Percentiles rank a stretch among this genome's conserved stretches.
Evolutionary conservation across 2,113 vertebrate species (phyloP).

Genomic region (Acinonyx jubatus): DNA sequence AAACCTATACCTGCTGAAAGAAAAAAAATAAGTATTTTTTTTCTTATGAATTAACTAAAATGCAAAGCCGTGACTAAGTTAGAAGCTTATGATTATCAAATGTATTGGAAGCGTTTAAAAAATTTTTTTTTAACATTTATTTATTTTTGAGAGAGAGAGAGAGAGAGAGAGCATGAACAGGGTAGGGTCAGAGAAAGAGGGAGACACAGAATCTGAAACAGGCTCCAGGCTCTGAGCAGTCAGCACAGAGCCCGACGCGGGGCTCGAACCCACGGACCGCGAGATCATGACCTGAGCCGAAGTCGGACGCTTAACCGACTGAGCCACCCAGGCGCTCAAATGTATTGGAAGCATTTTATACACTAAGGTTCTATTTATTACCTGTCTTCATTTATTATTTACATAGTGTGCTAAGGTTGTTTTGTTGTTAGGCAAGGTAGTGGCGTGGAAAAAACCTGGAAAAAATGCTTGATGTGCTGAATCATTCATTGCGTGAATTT

Average conservation of each 20-base stretch:
- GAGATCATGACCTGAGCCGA: too few species aligned
- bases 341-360: not conserved
- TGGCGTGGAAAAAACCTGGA: not conserved
- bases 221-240: too few species aligned
- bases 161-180: too few species aligned
- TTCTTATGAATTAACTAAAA: not conserved
- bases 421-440: not conserved
- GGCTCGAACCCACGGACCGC: too few species aligned
- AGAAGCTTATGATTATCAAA: not conserved
- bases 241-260: too few species aligned
- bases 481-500: constrained; percentile 1
- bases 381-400: not conserved
- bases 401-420: not conserved
- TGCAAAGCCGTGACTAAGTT: not conserved
- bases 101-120: not conserved
- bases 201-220: too few species aligned
- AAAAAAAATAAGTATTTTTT: not conserved
- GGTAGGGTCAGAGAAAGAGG: too few species aligned
- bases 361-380: not conserved
- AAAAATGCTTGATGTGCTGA: not conserved
- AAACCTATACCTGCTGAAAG: not conserved
- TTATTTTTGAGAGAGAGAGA: too few species aligned
- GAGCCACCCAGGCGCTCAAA: too few species aligned
- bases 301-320: too few species aligned
- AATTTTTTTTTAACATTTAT: too few species aligned